phyloP scores from a whole-genome alignment of 2,888 invertebrate genomes.

The Diaprepes abbreviatus region DNA sequence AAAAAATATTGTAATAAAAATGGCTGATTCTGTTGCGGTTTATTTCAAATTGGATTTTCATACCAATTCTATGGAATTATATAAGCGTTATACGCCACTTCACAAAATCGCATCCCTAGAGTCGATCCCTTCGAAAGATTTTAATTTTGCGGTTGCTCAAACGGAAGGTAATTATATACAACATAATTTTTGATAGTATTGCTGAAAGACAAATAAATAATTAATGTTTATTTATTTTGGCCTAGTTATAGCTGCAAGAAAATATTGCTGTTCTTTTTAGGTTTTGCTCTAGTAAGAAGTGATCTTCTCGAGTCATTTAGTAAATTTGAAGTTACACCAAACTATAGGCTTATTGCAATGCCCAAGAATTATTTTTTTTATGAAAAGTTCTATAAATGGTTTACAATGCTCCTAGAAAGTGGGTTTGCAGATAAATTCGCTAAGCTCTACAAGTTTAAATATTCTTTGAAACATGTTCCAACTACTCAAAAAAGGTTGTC shows the following conservation, averaged over 20 bases:
- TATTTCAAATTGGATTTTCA: not conserved
- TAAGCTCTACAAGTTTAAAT: not conserved
- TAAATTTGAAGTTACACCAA: not conserved
- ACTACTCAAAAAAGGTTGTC: not conserved
- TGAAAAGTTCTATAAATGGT: not conserved
- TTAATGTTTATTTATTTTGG: no score
- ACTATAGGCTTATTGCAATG: not conserved
- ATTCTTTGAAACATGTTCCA: not conserved
- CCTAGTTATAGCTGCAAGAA: no score
- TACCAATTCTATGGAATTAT: not conserved
- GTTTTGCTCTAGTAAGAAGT: not conserved
- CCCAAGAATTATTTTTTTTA: constrained; percentile 4
- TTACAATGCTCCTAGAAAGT: not conserved
- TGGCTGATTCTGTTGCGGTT: not conserved
- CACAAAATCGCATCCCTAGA: not conserved
- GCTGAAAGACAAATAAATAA: no score
- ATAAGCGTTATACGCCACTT: not conserved
- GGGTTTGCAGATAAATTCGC: not conserved
- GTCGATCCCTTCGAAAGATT: not conserved
- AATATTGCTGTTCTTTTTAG: no score
- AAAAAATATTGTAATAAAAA: not conserved
- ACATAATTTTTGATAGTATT: no score
- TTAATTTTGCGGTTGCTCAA: not conserved
- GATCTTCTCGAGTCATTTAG: not conserved
- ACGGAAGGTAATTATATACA: constrained; percentile 9